Percentiles rank a stretch among this genome's conserved stretches.
Conservation (phyloP, 2,888 invertebrate genomes). For the Boloria euphrosyne region DNA sequence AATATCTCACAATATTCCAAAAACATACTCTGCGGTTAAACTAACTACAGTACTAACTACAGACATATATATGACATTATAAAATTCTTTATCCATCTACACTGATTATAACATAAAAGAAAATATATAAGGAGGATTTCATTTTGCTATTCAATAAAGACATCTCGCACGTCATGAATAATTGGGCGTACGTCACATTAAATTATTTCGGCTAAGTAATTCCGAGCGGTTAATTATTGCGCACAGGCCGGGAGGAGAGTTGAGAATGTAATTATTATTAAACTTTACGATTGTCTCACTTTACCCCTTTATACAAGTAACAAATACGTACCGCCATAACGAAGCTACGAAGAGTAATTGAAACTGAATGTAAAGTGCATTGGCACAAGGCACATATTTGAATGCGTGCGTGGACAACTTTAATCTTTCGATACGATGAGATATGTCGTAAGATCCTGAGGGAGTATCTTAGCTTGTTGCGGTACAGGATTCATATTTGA, state of each 20-base stretch:
- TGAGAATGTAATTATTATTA: slow-evolving; percentile 83
- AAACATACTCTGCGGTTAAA: too few species aligned
- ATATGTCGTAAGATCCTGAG: slow-evolving; percentile 72
- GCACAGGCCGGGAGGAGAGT: slow-evolving; percentile 80
- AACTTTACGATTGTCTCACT: slow-evolving; percentile 83
- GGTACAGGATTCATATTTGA: slow-evolving; percentile 78
- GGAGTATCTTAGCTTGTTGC: slow-evolving; percentile 80
- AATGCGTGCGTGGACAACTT: slow-evolving; percentile 40
- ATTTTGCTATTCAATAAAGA: slow-evolving; percentile 42
- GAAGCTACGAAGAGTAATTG: slow-evolving; percentile 40
- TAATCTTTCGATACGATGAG: slow-evolving; percentile 50
- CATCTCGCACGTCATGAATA: slow-evolving; percentile 53
- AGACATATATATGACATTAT: too few species aligned
- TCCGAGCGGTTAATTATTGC: slow-evolving; percentile 82
- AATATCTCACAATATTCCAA: too few species aligned
- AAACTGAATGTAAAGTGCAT: slow-evolving; percentile 46
- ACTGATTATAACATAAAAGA: background rate
- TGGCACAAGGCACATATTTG: slow-evolving; percentile 48
- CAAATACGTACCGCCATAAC: slow-evolving; percentile 49
- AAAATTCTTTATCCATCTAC: too few species aligned
- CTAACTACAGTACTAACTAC: too few species aligned
- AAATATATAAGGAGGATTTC: slow-evolving; percentile 9
- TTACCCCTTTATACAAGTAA: slow-evolving; percentile 71
- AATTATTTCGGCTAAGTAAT: slow-evolving; percentile 83
- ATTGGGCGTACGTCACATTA: slow-evolving; percentile 76